Percentiles rank a stretch among this genome's conserved stretches.
phyloP scores from a whole-genome alignment of 1,140 invertebrate genomes.

The Apis dorsata region DNA sequence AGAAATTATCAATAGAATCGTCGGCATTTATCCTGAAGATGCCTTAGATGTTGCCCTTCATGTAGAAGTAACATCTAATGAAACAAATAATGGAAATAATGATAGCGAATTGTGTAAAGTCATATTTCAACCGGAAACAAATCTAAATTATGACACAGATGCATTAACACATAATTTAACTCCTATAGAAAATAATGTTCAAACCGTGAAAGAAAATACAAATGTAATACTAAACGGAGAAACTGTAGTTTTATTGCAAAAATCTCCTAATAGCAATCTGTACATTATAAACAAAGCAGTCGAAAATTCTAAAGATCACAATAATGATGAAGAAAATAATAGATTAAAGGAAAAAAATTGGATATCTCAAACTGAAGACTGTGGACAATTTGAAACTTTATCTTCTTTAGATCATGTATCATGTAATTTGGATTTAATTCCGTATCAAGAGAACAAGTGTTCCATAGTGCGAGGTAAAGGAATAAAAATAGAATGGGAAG shows the following conservation, averaged over 20 bases:
- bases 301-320: constrained; percentile 66
- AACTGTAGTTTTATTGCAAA: constrained; percentile 74
- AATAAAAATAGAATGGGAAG: constrained; percentile 57
- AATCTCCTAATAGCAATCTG: constrained; percentile 78
- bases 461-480: constrained; percentile 46
- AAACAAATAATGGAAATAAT: constrained; percentile 9
- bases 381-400: constrained; percentile 44
- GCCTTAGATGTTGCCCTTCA: constrained; percentile 68
- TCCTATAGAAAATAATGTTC: constrained; percentile 53
- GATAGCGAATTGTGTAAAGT: constrained; percentile 41
- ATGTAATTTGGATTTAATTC: constrained; percentile 50
- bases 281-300: constrained; percentile 78
- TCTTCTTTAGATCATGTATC: constrained; percentile 43
- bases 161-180: constrained; percentile 59
- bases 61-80: constrained; percentile 71
- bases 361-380: constrained; percentile 38
- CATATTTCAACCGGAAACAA: constrained; percentile 52
- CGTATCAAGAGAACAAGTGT: constrained; percentile 54
- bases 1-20: constrained; percentile 59
- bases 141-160: constrained; percentile 55
- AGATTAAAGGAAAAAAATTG: constrained; percentile 53
- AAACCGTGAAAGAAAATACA: constrained; percentile 69
- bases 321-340: constrained; percentile 62
- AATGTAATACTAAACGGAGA: constrained; percentile 78
- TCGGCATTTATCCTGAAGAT: constrained; percentile 70